Evolutionary conservation across 2,888 invertebrate species (phyloP), one percentile per base, ranked within the genome.

Genomic region (Lasioglossum leucozonium): DNA sequence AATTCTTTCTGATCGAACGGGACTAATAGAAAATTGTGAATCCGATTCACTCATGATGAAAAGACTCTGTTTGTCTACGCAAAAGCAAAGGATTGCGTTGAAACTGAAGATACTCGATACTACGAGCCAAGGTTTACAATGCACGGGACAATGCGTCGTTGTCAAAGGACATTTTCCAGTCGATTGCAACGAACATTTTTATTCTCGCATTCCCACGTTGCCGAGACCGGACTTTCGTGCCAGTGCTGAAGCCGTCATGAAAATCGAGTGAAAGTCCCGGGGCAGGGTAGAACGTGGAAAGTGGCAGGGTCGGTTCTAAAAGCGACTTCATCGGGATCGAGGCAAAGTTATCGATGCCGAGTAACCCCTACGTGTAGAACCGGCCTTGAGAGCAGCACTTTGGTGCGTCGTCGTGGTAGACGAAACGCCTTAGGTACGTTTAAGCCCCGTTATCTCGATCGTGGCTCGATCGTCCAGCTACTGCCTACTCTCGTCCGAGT

Each of bases 391-490:
- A 82, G 82, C 78, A 81, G 79, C 85, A 77, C 84, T 89, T 87
- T 67, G 73, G 78, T 42, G 72, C 81, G 85, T 72, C 71, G 65
- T 22, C 84, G 81, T 65, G 86, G 86, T 82, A 79, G 85, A 89
- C 83, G 88, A 87, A 88, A 87, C 76, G 87, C 78, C 82, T 82
- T 78, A 75, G 72, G 81, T 86, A 88, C 82, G 79, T 86, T 87
- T 72, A 84, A 89, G 86, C 83, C 84, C 90, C 91, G 91, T 91
- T 91, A 91, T 91, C 90, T 91, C 89, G 88, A 90, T 90, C 91
- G 84, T 72, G 80, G 72, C 80, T 81, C 88, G 87, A 90, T 85
- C 90, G 82, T 79, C 78, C 84, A 42, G 82, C 89, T 85, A 75
- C 89, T 82, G 80, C 85, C 89, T 89, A 81, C 89, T 89, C 89